Conservation (phyloP, 2,797 vertebrate species). For the Perodicticus potto region DNA sequence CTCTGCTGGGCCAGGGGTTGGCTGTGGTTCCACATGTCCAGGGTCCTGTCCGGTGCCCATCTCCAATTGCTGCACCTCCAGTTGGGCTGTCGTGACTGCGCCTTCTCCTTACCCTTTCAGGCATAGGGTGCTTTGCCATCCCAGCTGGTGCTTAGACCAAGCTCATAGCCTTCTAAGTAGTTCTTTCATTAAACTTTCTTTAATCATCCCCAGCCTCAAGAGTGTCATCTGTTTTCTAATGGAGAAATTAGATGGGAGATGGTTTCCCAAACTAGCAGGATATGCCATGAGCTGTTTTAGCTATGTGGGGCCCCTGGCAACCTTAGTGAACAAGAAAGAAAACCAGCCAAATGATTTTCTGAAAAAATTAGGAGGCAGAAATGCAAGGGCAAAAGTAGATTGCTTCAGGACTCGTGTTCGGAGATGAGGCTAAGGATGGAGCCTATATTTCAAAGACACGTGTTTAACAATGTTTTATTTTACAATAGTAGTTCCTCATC, state of each 20-base stretch:
- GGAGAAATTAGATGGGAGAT: background rate
- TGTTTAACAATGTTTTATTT: background rate
- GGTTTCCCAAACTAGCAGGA: background rate
- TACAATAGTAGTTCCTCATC: background rate
- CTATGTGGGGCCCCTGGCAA: background rate
- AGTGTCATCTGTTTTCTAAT: background rate
- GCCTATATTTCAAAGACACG: background rate
- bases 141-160: background rate
- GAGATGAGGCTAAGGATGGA: background rate
- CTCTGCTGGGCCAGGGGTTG: too few relatives aligned
- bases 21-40: background rate
- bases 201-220: background rate
- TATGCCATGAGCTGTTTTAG: background rate
- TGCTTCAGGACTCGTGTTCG: background rate
- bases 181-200: constrained; percentile 10
- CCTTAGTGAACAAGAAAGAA: background rate
- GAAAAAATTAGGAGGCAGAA: background rate
- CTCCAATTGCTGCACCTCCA: background rate
- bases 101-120: background rate
- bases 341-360: background rate
- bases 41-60: background rate
- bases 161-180: background rate
- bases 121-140: background rate
- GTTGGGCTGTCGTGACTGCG: background rate
- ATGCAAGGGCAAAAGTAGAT: background rate